Evolutionary conservation across 2,113 vertebrate genomes (phyloP).

Genomic region (Thamnophis sirtalis): DNA sequence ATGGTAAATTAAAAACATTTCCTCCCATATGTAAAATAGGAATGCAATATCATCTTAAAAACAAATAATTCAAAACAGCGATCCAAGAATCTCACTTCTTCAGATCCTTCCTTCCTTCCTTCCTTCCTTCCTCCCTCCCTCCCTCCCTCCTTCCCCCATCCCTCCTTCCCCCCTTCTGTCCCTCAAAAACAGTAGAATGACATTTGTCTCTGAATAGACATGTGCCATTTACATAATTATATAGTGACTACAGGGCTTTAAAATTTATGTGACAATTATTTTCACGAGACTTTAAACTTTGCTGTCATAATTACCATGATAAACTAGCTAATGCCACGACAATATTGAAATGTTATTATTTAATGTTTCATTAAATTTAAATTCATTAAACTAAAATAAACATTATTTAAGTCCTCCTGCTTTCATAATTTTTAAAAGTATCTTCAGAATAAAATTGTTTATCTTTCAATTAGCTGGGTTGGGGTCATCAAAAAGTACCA

Average conservation of each 20-base stretch:
- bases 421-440: constrained; percentile 14
- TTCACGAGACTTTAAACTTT: constrained; percentile 15
- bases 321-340: neutral
- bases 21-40: neutral
- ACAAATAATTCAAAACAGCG: constrained; percentile 15
- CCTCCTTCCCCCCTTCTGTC: neutral
- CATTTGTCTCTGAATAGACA: neutral
- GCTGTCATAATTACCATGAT: neutral
- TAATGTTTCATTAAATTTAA: neutral
- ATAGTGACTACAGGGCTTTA: neutral
- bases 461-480: neutral
- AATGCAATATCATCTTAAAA: neutral
- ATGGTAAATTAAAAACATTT: constrained; percentile 14
- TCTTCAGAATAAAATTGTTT: neutral
- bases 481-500: neutral
- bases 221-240: neutral
- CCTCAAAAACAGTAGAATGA: neutral
- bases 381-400: too few relatives aligned
- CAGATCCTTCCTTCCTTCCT: neutral
- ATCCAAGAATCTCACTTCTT: neutral
- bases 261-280: constrained; percentile 15
- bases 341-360: neutral
- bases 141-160: neutral
- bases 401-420: constrained; percentile 4
- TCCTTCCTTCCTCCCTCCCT: neutral